phyloP scores from a whole-genome alignment of 2,888 invertebrate species.

The Hymenopus coronatus region DNA sequence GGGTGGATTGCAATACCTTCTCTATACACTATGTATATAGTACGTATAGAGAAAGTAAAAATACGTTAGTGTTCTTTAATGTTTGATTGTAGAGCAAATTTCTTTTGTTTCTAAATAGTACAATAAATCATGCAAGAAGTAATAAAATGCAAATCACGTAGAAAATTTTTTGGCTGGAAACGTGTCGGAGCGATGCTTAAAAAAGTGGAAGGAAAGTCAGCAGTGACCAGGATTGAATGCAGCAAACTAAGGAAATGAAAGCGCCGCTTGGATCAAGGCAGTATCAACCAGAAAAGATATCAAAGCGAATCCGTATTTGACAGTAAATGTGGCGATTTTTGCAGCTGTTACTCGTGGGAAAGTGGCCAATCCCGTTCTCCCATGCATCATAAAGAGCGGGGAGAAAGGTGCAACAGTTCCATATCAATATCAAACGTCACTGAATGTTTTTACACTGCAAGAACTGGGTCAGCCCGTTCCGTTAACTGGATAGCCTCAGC shows the following conservation, averaged over 20 bases:
- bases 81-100: too few species aligned
- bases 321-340: constrained; percentile 4
- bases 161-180: too few species aligned
- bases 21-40: too few species aligned
- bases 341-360: constrained; percentile 6
- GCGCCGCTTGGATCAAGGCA: not conserved
- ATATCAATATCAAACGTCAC: not conserved
- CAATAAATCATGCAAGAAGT: too few species aligned
- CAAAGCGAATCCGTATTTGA: not conserved
- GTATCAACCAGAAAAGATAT: not conserved
- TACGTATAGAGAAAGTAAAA: too few species aligned
- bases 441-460: not conserved
- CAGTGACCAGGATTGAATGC: too few species aligned
- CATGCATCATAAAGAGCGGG: constrained; percentile 1
- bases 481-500: not conserved
- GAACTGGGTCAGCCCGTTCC: not conserved
- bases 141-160: too few species aligned
- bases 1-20: too few species aligned
- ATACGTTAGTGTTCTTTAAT: too few species aligned
- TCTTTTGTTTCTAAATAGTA: too few species aligned
- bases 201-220: not conserved
- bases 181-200: not conserved
- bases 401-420: not conserved
- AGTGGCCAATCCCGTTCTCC: constrained; percentile 16
- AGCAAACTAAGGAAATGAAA: not conserved